A percentile compares a stretch with the other conserved stretches of the same genome.
phyloP scores from a whole-genome alignment of 37 sponge, comb jelly and placozoan species.

The Halichondria panicea region DNA sequence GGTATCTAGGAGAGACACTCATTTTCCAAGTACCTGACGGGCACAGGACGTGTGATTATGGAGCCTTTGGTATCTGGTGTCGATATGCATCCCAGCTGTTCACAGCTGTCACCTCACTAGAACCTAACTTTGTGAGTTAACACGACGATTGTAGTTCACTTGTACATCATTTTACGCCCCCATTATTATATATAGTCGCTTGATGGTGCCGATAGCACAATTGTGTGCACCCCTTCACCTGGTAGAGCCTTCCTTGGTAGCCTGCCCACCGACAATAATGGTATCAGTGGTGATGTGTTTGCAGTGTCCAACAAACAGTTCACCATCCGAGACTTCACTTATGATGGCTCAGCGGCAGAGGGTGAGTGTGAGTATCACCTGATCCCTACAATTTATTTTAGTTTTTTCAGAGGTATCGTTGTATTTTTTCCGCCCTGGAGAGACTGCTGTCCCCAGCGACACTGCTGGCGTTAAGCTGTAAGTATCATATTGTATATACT shows the following conservation, averaged over 20 bases:
- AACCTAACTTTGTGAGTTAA: constrained; percentile 4
- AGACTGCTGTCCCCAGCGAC: background rate
- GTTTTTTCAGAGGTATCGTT: no score
- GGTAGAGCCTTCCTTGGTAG: constrained; percentile 3
- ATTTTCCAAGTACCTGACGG: background rate
- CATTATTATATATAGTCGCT: background rate
- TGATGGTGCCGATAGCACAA: background rate
- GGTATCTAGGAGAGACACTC: background rate
- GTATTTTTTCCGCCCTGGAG: background rate
- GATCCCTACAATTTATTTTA: no score
- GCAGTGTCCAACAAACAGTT: constrained; percentile 8
- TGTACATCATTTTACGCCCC: background rate
- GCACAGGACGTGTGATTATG: constrained; percentile 10
- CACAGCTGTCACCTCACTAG: background rate
- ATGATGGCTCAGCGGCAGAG: constrained; percentile 30
- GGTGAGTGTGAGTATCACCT: background rate
- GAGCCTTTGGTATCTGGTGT: constrained; percentile 10
- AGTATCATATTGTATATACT: background rate
- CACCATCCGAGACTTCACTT: constrained; percentile 11
- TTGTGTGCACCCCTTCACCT: constrained; percentile 7
- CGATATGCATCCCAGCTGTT: background rate
- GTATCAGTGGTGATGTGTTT: constrained; percentile 1
- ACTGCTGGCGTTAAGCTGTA: background rate
- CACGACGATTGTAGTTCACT: background rate
- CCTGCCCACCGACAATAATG: constrained; percentile 9